Percentiles rank a stretch among this genome's conserved stretches.
Conservation (phyloP, 2,113 vertebrate species). For the Aleadryas rufinucha region DNA sequence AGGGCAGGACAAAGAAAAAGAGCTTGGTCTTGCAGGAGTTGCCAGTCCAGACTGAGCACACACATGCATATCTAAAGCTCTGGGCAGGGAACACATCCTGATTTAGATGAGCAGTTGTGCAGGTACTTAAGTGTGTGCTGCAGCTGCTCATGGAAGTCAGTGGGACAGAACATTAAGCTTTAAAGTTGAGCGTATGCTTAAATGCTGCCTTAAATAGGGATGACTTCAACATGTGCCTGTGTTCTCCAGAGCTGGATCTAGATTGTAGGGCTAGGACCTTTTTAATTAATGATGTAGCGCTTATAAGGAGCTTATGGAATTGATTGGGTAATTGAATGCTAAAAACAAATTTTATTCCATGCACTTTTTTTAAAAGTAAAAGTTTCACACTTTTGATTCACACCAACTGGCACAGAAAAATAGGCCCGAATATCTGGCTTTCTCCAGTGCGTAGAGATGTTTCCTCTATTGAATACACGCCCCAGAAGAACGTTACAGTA, state of each 20-base stretch:
- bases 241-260: constrained; percentile 1
- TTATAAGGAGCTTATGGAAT: background rate
- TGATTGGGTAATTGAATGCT: background rate
- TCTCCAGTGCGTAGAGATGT: background rate
- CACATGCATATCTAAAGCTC: background rate
- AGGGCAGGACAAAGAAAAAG: background rate
- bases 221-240: constrained; percentile 32
- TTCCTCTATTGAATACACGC: background rate
- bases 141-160: background rate
- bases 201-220: constrained; percentile 51
- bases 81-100: background rate
- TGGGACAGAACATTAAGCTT: background rate
- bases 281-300: constrained; percentile 5
- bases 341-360: background rate
- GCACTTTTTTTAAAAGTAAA: background rate
- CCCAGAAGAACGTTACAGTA: constrained; percentile 14
- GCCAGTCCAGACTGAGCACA: background rate
- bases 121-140: background rate
- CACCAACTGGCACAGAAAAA: background rate
- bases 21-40: background rate
- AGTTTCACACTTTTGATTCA: background rate
- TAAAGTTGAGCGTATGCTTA: constrained; percentile 17
- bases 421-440: background rate
- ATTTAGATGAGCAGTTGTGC: background rate
- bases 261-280: constrained; percentile 1